phyloP scores from a whole-genome alignment of 2,888 invertebrate species.

The Leuctra nigra region DNA sequence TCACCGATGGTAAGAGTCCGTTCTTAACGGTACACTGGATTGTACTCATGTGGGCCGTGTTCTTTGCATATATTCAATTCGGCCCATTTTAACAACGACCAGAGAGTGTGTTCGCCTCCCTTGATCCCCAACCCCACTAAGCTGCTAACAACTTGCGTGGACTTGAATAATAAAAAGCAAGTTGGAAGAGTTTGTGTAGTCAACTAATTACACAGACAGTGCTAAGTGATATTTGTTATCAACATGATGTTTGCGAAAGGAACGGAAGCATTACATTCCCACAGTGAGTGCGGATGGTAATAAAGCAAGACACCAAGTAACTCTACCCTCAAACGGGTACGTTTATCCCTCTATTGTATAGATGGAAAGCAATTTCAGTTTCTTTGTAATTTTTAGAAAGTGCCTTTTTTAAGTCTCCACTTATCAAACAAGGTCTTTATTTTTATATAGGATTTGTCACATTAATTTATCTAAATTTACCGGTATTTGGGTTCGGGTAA shows the following conservation, averaged over 20 bases:
- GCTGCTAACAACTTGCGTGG: slow-evolving; percentile 9
- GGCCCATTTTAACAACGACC: slow-evolving; percentile 42
- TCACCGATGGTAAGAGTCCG: slow-evolving; percentile 96
- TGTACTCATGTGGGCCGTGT: slow-evolving; percentile 94
- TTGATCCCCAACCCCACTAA: slow-evolving; percentile 16
- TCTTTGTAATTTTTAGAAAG: slow-evolving; percentile 21
- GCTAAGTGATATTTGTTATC: no score
- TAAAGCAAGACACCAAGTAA: slow-evolving; percentile 9
- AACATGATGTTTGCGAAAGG: no score
- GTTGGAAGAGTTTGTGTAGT: slow-evolving; percentile 2
- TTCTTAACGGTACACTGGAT: slow-evolving; percentile 86
- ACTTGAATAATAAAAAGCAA: slow-evolving; percentile 17
- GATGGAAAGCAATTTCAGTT: slow-evolving; percentile 22
- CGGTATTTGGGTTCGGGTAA: no score
- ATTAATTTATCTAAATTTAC: slow-evolving; percentile 11
- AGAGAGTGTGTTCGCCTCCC: not conserved
- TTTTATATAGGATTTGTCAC: slow-evolving; percentile 16
- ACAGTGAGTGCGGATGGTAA: slow-evolving; percentile 10
- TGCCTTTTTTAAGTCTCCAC: slow-evolving; percentile 22
- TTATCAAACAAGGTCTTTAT: not conserved
- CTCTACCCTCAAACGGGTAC: slow-evolving; percentile 14
- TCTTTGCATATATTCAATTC: slow-evolving; percentile 72
- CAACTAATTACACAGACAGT: not conserved
- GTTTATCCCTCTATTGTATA: slow-evolving; percentile 21
- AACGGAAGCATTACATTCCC: slow-evolving; percentile 20